Conservation (phyloP, 2,888 invertebrate genomes). For the Ernsta delagoae region DNA sequence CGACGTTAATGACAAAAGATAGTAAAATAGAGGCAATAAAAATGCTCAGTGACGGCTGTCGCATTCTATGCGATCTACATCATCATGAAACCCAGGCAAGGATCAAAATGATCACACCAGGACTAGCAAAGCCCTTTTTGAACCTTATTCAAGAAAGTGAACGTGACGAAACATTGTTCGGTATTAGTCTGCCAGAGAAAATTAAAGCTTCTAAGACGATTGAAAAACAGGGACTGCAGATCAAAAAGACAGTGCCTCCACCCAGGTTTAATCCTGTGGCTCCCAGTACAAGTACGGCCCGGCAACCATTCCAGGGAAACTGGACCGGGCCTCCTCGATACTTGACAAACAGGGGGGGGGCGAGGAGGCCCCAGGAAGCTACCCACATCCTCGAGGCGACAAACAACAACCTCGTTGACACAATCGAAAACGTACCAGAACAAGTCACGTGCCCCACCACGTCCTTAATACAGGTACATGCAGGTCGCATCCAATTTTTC, state of each 20-base stretch:
- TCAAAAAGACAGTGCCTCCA: conserved; percentile 23
- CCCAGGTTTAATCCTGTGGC: background rate
- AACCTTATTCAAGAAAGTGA: conserved; percentile 30
- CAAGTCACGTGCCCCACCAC: conserved; percentile 7
- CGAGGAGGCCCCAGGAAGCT: conserved; percentile 32
- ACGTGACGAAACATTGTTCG: conserved; percentile 39
- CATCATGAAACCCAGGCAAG: conserved; percentile 20
- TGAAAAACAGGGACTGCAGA: conserved; percentile 40
- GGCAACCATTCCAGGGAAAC: conserved; percentile 40
- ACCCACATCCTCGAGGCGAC: background rate
- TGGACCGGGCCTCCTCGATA: conserved; percentile 42
- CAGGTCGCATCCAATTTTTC: conserved; percentile 3
- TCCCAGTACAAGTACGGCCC: background rate
- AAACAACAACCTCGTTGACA: background rate
- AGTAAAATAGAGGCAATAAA: conserved; percentile 36
- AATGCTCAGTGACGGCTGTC: conserved; percentile 38
- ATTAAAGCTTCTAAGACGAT: conserved; percentile 41
- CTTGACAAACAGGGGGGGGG: conserved; percentile 16
- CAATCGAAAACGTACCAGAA: background rate
- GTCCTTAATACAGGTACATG: conserved; percentile 19
- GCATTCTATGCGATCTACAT: conserved; percentile 38
- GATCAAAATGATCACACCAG: conserved; percentile 26
- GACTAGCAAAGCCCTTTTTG: conserved; percentile 34
- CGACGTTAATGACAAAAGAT: conserved; percentile 16
- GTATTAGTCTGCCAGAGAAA: conserved; percentile 37